Percentiles rank a stretch among this genome's conserved stretches.
Conservation (phyloP, 2,888 invertebrate genomes). For the Temnothorax rugatulus region DNA sequence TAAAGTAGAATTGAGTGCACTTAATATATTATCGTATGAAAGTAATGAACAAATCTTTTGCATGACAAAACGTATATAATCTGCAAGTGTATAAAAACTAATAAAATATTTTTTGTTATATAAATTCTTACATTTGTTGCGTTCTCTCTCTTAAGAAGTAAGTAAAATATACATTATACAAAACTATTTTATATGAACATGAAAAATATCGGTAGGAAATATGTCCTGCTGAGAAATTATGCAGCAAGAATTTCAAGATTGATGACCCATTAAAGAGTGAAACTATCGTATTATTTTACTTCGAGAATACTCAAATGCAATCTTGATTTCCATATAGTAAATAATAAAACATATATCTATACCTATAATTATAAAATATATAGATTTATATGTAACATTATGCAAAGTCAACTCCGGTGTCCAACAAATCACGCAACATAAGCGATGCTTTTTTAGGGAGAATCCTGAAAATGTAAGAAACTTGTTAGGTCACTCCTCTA, state of each 20-base stretch:
- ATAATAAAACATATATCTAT: background rate
- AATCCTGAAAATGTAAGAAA: constrained; percentile 84
- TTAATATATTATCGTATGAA: constrained; percentile 5
- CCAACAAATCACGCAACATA: constrained; percentile 88
- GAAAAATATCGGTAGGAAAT: background rate
- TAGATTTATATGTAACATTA: constrained; percentile 76
- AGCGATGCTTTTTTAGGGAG: constrained; percentile 89
- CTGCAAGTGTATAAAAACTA: constrained; percentile 39
- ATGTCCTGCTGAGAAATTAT: background rate
- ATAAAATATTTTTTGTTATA: constrained; percentile 59
- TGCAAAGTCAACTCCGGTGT: constrained; percentile 90
- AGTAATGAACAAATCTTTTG: constrained; percentile 26
- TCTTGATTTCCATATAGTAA: background rate
- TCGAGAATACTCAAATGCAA: background rate
- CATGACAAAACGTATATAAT: constrained; percentile 7
- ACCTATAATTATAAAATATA: background rate
- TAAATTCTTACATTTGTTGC: constrained; percentile 32
- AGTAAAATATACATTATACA: background rate
- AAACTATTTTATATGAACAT: background rate
- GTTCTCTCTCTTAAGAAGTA: constrained; percentile 3
- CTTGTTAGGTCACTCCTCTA: background rate
- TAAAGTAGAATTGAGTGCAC: constrained; percentile 4
- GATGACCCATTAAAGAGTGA: background rate
- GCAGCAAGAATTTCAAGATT: background rate
- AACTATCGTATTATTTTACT: background rate